Percentiles rank a stretch among this genome's conserved stretches.
phyloP scores from a whole-genome alignment of 1,140 invertebrate species.

The Patella vulgata region DNA sequence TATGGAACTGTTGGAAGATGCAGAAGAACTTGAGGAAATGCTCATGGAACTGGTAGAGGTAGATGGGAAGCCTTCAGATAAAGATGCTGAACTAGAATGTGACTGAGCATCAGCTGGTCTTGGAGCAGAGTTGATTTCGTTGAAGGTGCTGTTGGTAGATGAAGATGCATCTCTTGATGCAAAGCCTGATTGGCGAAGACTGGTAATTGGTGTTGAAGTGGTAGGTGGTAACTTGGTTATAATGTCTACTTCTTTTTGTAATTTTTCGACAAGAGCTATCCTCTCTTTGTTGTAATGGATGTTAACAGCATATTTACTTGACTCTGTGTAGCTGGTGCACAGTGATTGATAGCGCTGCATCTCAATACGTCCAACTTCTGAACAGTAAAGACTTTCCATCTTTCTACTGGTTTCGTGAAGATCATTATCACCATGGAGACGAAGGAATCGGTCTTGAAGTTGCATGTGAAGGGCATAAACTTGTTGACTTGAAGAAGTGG shows the following conservation, averaged over 20 bases:
- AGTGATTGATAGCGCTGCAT: conserved; percentile 39
- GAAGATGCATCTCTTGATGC: conserved; percentile 1
- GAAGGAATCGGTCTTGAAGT: conserved; percentile 34
- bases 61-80: no score
- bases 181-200: neutral
- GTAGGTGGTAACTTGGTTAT: conserved; percentile 1
- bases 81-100: neutral
- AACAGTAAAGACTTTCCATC: conserved; percentile 31
- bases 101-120: neutral
- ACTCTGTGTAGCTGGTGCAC: conserved; percentile 15
- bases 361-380: conserved; percentile 30
- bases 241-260: conserved; percentile 18
- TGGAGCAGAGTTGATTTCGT: conserved; percentile 14
- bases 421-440: conserved; percentile 23
- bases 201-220: conserved; percentile 2
- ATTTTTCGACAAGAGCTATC: conserved; percentile 19
- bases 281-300: conserved; percentile 38
- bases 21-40: conserved; percentile 23
- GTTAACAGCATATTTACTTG: conserved; percentile 30
- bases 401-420: conserved; percentile 24
- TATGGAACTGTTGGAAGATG: conserved; percentile 12
- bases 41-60: conserved; percentile 26
- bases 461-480: conserved; percentile 32
- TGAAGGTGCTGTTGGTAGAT: conserved; percentile 16
- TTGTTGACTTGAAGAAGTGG: conserved; percentile 15